A percentile compares a stretch with the other conserved stretches of the same genome.
Conservation (phyloP, 1,140 invertebrate genomes). For the Atta texana region DNA sequence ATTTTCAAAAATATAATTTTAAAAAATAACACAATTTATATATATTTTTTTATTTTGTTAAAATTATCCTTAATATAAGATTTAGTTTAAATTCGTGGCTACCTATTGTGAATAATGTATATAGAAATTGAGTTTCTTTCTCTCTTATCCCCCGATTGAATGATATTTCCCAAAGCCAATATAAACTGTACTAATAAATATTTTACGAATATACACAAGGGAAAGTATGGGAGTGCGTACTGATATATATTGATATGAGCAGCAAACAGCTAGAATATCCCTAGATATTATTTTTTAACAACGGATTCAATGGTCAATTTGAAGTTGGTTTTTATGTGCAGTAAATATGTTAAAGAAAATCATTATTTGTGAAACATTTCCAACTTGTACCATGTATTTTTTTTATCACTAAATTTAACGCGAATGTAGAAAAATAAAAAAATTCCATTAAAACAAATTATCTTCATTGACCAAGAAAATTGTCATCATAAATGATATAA, state of each 20-base stretch:
- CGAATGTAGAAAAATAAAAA: background rate
- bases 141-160: conserved; percentile 1
- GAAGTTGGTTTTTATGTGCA: background rate
- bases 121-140: background rate
- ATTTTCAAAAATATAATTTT: no score
- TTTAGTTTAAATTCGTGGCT: background rate
- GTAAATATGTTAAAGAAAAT: background rate
- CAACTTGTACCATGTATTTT: background rate
- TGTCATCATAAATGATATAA: background rate
- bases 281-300: conserved; percentile 28
- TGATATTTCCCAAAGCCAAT: background rate
- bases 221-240: background rate
- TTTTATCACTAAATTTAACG: background rate
- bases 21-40: no score
- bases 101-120: conserved; percentile 27
- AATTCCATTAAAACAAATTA: background rate
- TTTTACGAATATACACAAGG: conserved; percentile 28
- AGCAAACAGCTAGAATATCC: background rate
- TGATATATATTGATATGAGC: background rate
- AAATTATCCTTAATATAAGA: background rate
- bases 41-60: no score
- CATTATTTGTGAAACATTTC: conserved; percentile 11
- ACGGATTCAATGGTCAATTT: background rate
- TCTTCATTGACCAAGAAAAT: background rate
- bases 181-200: conserved; percentile 27